phyloP scores from a whole-genome alignment of 2,113 vertebrate species.

The Cryptotis parvus region DNA sequence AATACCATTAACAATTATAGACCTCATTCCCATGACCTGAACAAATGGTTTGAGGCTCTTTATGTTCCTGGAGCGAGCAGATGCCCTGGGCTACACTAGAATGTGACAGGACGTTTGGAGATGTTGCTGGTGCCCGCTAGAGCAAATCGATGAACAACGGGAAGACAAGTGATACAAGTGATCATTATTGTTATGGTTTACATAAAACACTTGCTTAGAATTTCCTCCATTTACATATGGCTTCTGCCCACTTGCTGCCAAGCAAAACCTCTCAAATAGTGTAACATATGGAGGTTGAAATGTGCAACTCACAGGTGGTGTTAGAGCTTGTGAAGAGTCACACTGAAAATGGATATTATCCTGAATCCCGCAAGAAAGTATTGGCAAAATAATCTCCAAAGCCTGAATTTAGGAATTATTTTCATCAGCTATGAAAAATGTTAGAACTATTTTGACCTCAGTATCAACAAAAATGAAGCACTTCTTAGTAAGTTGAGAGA shows the following conservation, averaged over 20 bases:
- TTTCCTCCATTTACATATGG: neutral
- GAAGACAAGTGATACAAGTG: too few species aligned
- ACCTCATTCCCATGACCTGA: too few species aligned
- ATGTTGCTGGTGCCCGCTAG: too few species aligned
- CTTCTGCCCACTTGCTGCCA: neutral
- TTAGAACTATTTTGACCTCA: conserved; percentile 14
- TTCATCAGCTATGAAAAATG: conserved; percentile 57
- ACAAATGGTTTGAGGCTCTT: too few species aligned
- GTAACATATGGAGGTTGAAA: neutral
- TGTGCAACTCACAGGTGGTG: neutral
- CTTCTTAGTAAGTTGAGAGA: conserved; percentile 30
- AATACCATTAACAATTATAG: too few species aligned
- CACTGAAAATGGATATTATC: neutral
- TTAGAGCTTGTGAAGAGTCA: neutral
- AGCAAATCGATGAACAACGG: too few species aligned
- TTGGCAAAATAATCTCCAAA: conserved; percentile 3
- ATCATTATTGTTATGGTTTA: neutral
- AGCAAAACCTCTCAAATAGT: neutral
- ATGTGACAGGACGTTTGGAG: too few species aligned
- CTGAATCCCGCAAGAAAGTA: conserved; percentile 32
- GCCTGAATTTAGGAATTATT: conserved; percentile 33
- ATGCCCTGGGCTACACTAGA: too few species aligned
- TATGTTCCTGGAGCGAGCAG: too few species aligned
- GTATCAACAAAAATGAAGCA: conserved; percentile 24
- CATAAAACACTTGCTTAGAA: conserved; percentile 4